Conservation (phyloP, 1,140 invertebrate species). For the Ceratoteleas bidentatus region DNA sequence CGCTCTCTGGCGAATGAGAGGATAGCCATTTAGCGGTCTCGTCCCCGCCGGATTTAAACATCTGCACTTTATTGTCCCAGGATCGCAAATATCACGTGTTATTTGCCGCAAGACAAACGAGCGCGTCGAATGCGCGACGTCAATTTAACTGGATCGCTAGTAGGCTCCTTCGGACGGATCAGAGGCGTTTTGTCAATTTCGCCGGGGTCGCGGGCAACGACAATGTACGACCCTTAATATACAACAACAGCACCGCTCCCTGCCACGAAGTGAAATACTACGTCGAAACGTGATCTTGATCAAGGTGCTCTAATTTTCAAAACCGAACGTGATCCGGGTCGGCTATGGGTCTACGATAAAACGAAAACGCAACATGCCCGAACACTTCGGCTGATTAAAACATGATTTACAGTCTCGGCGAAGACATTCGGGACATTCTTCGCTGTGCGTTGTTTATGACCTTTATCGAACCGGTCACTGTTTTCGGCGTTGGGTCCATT, state of each 20-base stretch:
- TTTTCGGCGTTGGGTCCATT: no score
- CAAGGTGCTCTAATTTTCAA: constrained; percentile 44
- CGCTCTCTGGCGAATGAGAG: constrained; percentile 44
- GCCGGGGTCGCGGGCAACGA: constrained; percentile 1
- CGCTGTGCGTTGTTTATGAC: no score
- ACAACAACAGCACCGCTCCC: constrained; percentile 12
- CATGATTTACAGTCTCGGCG: constrained; percentile 24
- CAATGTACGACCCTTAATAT: constrained; percentile 17
- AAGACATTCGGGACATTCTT: no score
- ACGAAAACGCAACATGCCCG: constrained; percentile 10
- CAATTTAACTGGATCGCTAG: constrained; percentile 26
- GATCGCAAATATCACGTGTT: constrained; percentile 61
- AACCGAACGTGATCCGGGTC: constrained; percentile 28
- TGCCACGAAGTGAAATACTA: constrained; percentile 39
- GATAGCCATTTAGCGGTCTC: constrained; percentile 48
- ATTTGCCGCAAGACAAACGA: constrained; percentile 60
- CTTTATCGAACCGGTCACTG: no score
- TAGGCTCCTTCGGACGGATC: background rate
- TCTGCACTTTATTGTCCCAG: constrained; percentile 62
- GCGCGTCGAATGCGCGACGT: constrained; percentile 24
- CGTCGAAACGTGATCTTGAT: constrained; percentile 39
- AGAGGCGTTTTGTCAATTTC: constrained; percentile 28
- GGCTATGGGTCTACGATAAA: constrained; percentile 1
- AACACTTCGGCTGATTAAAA: constrained; percentile 41
- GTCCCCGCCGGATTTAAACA: constrained; percentile 56